Conservation (phyloP, 1,140 invertebrate species). For the Melanaphis sacchari region DNA sequence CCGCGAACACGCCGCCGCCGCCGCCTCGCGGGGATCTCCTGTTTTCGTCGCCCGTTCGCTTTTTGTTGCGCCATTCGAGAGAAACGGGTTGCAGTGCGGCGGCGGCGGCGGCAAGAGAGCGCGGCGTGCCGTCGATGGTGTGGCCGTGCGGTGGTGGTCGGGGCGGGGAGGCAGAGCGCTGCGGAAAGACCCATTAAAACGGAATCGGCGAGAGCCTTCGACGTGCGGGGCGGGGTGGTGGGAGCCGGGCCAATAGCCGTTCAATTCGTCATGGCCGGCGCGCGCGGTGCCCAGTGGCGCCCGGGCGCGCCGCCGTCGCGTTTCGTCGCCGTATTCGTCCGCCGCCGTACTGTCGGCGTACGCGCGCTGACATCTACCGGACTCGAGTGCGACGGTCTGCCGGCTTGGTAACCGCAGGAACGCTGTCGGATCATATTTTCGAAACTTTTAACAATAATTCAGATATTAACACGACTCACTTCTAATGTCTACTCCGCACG, state of each 20-base stretch:
- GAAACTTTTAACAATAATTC: background rate
- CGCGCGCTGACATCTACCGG: slow-evolving; percentile 8
- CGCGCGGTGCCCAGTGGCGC: slow-evolving; percentile 33
- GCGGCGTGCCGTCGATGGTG: no score
- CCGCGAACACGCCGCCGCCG: slow-evolving; percentile 25
- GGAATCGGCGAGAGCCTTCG: slow-evolving; percentile 34
- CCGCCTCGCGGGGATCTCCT: slow-evolving; percentile 48
- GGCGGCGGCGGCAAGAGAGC: background rate
- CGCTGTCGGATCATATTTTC: no score
- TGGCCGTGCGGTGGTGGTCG: background rate
- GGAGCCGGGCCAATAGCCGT: slow-evolving; percentile 50
- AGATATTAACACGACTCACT: no score
- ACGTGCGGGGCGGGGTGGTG: background rate
- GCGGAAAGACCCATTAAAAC: slow-evolving; percentile 54
- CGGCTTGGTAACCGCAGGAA: slow-evolving; percentile 29
- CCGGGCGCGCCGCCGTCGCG: slow-evolving; percentile 11
- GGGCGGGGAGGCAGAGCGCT: background rate
- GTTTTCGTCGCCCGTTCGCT: slow-evolving; percentile 55
- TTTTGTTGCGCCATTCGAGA: slow-evolving; percentile 46
- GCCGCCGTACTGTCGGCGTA: background rate
- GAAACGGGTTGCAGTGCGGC: slow-evolving; percentile 46
- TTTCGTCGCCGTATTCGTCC: background rate
- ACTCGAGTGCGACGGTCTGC: background rate
- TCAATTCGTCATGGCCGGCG: slow-evolving; percentile 54
- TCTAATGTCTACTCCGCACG: no score